Conservation (phyloP, 2,888 invertebrate genomes). For the Epistrophella euchroma region DNA sequence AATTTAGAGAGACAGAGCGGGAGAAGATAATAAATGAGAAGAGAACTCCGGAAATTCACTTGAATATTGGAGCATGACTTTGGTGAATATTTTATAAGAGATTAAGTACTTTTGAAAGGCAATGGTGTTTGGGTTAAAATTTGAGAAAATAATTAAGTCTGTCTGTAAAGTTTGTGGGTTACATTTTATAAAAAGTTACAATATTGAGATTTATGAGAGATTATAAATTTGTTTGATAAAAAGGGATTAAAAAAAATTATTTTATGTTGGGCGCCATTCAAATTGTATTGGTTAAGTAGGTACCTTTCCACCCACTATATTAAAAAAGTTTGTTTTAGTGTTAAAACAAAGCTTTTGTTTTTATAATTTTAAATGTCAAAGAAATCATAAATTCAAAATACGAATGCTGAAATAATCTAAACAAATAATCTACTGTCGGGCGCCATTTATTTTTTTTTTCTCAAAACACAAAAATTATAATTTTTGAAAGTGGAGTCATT, state of each 20-base stretch:
- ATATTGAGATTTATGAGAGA: slow-evolving; percentile 10
- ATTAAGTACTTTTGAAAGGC: slow-evolving; percentile 50
- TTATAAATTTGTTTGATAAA: not conserved
- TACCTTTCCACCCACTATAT: too few relatives aligned
- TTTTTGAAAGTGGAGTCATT: too few relatives aligned
- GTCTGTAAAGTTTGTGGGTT: slow-evolving; percentile 52
- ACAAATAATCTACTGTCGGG: not conserved
- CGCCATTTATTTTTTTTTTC: too few relatives aligned
- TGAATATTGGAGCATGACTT: slow-evolving; percentile 36
- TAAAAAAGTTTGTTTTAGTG: too few relatives aligned
- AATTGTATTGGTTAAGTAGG: not conserved
- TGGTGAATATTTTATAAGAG: slow-evolving; percentile 58
- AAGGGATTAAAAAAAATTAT: not conserved
- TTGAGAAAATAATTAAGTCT: slow-evolving; percentile 29
- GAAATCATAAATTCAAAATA: too few relatives aligned
- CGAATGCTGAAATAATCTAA: not conserved
- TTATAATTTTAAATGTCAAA: not conserved
- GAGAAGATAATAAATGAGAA: slow-evolving; percentile 8
- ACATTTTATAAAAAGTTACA: slow-evolving; percentile 22
- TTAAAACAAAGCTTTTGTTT: not conserved
- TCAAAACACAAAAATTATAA: too few relatives aligned
- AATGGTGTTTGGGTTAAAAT: slow-evolving; percentile 18
- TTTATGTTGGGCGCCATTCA: slow-evolving; percentile 5
- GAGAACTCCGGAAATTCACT: slow-evolving; percentile 29
- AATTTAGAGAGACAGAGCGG: slow-evolving; percentile 1